A percentile compares a stretch with the other conserved stretches of the same genome.
Evolutionary conservation across 2,113 vertebrate genomes (phyloP).

Genomic region (Notarius lentiginosus): DNA sequence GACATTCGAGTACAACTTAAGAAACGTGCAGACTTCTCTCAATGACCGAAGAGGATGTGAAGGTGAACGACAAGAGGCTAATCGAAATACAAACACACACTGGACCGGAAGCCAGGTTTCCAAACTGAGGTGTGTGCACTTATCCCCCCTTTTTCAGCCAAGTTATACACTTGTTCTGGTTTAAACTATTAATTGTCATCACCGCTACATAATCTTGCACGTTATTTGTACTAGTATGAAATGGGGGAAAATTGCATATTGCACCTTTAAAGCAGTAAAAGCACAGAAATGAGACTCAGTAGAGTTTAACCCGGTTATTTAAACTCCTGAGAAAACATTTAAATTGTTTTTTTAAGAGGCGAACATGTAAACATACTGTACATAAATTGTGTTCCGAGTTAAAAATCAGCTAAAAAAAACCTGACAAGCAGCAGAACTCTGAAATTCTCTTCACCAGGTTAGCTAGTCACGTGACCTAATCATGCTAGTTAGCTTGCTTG

Average conservation of each 20-base stretch:
- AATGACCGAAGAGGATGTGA: not conserved
- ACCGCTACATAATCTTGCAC: not conserved
- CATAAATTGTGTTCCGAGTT: not conserved
- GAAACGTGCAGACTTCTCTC: not conserved
- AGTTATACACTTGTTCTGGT: too few relatives aligned
- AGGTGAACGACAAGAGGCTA: not conserved
- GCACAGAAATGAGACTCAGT: not conserved
- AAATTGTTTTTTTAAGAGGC: fast-evolving
- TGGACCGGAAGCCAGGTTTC: not conserved
- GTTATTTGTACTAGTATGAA: not conserved
- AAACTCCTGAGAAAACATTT: not conserved
- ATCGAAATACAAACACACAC: not conserved
- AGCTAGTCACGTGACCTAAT: not conserved
- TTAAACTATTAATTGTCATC: not conserved
- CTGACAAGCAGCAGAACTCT: not conserved
- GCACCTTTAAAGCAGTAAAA: not conserved
- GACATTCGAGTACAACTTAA: not conserved
- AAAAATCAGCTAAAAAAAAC: not conserved
- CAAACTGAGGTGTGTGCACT: not conserved
- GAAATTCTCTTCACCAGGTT: not conserved
- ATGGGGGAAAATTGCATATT: too few relatives aligned
- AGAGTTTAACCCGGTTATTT: not conserved
- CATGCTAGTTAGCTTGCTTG: not conserved
- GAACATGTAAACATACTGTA: not conserved
- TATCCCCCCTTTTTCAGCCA: not conserved